These are phyloP conservation scores for Scaptomyza caliginosa DNA, from an alignment of 2,888 invertebrate species.

Conservation along the genomic window DNA sequence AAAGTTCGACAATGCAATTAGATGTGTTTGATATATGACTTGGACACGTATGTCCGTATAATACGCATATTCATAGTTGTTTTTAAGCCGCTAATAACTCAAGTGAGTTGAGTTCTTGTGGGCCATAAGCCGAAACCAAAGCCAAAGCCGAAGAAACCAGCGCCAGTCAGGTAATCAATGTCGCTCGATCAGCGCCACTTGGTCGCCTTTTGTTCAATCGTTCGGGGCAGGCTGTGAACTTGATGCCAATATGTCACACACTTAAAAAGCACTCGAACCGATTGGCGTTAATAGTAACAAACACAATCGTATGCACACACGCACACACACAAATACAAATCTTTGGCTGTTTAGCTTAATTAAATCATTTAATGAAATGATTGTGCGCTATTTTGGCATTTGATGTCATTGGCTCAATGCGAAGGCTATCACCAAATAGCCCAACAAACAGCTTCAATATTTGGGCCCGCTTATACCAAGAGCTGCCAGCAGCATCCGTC, in stretches of 20 bases:
- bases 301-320: constrained; percentile 10
- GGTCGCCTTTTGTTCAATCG: constrained; percentile 71
- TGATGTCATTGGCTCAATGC: constrained; percentile 74
- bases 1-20: constrained; percentile 33
- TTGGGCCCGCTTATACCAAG: constrained; percentile 12
- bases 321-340: constrained; percentile 34
- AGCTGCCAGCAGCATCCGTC: constrained; percentile 6
- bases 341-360: constrained; percentile 72
- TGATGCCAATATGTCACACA: constrained; percentile 80
- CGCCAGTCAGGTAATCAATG: constrained; percentile 67
- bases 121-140: constrained; percentile 37
- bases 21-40: constrained; percentile 36
- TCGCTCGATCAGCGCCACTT: constrained; percentile 76
- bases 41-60: constrained; percentile 35
- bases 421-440: constrained; percentile 55
- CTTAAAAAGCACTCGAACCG: constrained; percentile 66
- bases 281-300: constrained; percentile 45
- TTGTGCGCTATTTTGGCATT: constrained; percentile 75
- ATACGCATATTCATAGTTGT: constrained; percentile 25
- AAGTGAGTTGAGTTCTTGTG: constrained; percentile 59
- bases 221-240: constrained; percentile 65
- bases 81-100: constrained; percentile 64
- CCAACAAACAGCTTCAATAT: constrained; percentile 3
- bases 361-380: constrained; percentile 79
- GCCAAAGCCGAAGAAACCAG: constrained; percentile 7